Evolutionary conservation across 1,140 invertebrate species (phyloP), one percentile per base, ranked within the genome.

Genomic region (Brachionus asplanchnoidis): DNA sequence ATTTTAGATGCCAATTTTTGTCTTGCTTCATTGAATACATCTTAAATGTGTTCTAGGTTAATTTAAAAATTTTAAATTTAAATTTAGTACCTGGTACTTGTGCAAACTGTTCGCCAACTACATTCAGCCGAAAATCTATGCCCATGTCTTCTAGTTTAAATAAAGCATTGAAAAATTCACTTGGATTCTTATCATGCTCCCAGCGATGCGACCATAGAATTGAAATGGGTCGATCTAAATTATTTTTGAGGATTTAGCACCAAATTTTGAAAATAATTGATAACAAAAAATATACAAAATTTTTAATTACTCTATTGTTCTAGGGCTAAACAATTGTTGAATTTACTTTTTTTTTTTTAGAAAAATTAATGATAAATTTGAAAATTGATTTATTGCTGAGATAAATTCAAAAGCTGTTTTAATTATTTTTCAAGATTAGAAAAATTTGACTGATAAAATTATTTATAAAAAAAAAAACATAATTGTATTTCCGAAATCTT

Each of bases 171-270:
- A 93, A 92, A 87, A 94, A 92, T 23, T 91, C 87, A 40, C 93
- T 91, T 9, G 94, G 94, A 88, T 93, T 92, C 89, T 94, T 94
- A 87, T 94, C 93, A 88, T 94, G 93, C 88, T 94, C 94, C 93
- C 94, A 94, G 87, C 94, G 89, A 89, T 94, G 93, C 14, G 93
- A 92, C 94, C 94, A 94, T 17, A 94, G 91, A 46, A 94, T 92
- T 88, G 93, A 92, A 14, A 94, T 87, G 85, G 86, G 88, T 86
- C 78, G 86, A 60, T 78, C 44, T 83, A 56, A 56, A 17, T 56
- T 23, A n/a, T 40, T 73, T 73, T 32, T 36, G 20, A 44, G 11
- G 14, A 28, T 14, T 14, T 12, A 68, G 14, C 11, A 28, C 66
- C 17, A 36, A 40, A 77, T 44, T 36, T 12, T 50, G 12, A 50